A percentile compares a stretch with the other conserved stretches of the same genome.
These are phyloP conservation scores for Coecobrya sp. DNA, from an alignment of 2,888 invertebrate genomes.

Conservation along the genomic window DNA sequence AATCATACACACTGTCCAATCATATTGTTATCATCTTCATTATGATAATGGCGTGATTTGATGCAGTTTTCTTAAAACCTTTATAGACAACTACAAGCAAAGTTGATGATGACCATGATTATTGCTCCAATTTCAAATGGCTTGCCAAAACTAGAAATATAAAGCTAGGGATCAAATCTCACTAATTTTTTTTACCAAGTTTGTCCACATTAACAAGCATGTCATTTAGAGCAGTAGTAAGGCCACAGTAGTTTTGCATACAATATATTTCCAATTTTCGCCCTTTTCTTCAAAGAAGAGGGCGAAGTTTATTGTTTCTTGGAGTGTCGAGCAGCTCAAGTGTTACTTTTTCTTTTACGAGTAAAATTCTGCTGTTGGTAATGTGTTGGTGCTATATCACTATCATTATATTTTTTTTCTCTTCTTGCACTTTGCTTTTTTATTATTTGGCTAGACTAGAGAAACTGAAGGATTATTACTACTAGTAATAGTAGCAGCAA, in stretches of 20 bases:
- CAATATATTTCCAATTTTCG: conserved; percentile 40
- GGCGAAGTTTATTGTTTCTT: conserved; percentile 24
- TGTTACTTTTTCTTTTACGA: conserved; percentile 31
- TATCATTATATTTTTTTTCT: conserved; percentile 5
- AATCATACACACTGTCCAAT: not conserved
- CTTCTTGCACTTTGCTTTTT: not conserved
- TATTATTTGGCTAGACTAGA: conserved; percentile 3
- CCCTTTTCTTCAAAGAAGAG: not conserved
- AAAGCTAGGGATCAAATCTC: not conserved
- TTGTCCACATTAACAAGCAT: conserved; percentile 51
- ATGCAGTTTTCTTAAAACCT: conserved; percentile 43
- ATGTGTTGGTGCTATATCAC: conserved; percentile 42
- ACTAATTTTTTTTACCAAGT: conserved; percentile 47
- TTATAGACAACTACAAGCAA: not conserved
- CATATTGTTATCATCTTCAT: conserved; percentile 52
- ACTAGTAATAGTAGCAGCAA: not conserved
- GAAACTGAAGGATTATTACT: not conserved
- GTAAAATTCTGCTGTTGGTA: not conserved
- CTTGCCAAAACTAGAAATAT: conserved; percentile 29
- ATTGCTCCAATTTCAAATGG: conserved; percentile 61
- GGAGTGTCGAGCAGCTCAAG: conserved; percentile 26
- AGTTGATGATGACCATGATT: not conserved
- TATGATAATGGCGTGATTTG: conserved; percentile 62
- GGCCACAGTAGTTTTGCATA: conserved; percentile 24
- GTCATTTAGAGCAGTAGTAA: not conserved